Base-by-base conservation (phyloP, 2,888 invertebrate species). In the Chrysomela aeneicollis region DNA sequence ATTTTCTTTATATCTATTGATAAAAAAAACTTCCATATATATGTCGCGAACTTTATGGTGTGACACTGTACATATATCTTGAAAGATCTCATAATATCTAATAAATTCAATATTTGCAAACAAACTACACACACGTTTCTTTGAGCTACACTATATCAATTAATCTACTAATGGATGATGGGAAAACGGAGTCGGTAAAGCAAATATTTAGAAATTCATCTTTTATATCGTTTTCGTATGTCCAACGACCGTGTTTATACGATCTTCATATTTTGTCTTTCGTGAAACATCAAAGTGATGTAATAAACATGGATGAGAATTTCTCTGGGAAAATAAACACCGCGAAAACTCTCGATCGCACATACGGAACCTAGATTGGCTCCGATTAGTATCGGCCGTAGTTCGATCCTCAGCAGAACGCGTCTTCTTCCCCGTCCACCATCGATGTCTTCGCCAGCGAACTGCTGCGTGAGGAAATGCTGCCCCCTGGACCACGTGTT, bases 251-350 rank as follows among this genome's bases (percentile, higher is more conserved):
- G 42, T 42, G 42, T 42, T 42, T n/a, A 42, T 42, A 15, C 6
- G 6, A 42, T 42, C 42, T 15, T 15, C 30, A 30, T 50, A 19
- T 42, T 42, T 54, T 58, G 21, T 59, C 22, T 59, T 59, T 32
- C 42, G 26, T 49, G 17, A 32, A 59, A 51, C 37, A 46, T 54
- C 37, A 62, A 62, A 60, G 26, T 49, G 17, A 30, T 63, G 49
- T 52, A 30, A 42, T 17, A 52, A 64, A 58, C 50, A 64, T 60
- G 54, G 49, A 19, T 61, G 61, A 62, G 59, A 59, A 65, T 59
- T 47, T 63, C 67, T 65, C 66, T 64, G 42, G 58, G 54, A 66
- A 68, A 68, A 68, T 68, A 70, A 70, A 70, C 70, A 63, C 47
- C n/a, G 50, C 68, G 68, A 65, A 47, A 61, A 51, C 50, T 62